phyloP scores from a whole-genome alignment of 2,888 invertebrate genomes.

The Caenorhabditis angaria region DNA sequence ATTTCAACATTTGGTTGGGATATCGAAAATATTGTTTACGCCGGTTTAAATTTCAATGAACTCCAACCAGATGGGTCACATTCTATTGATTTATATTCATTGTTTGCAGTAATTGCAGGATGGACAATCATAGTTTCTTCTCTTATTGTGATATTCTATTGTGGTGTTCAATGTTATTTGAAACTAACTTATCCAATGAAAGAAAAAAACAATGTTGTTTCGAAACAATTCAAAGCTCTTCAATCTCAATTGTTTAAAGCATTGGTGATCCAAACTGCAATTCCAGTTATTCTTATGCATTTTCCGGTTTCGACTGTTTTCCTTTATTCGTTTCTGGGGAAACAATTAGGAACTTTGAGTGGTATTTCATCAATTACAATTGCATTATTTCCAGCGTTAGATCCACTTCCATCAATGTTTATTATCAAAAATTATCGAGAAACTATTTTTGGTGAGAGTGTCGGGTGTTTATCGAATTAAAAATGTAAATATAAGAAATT shows the following conservation, averaged over 20 bases:
- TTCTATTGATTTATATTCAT: background rate
- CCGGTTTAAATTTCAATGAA: background rate
- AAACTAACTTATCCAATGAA: slow-evolving; percentile 5
- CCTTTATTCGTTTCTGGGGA: slow-evolving; percentile 20
- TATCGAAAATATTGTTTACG: background rate
- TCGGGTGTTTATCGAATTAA: no score
- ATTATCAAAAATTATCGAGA: slow-evolving; percentile 24
- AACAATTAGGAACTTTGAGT: slow-evolving; percentile 20
- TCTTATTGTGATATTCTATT: slow-evolving; percentile 19
- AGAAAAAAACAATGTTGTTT: background rate
- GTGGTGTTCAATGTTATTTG: slow-evolving; percentile 22
- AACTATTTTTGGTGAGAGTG: slow-evolving; percentile 13
- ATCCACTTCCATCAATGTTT: slow-evolving; percentile 26
- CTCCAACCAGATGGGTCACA: background rate
- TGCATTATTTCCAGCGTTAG: slow-evolving; percentile 24
- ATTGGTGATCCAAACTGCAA: slow-evolving; percentile 9
- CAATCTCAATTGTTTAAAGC: background rate
- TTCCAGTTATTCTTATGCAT: slow-evolving; percentile 25
- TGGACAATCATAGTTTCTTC: slow-evolving; percentile 12
- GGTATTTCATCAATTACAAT: slow-evolving; percentile 30
- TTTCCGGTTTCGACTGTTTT: slow-evolving; percentile 24
- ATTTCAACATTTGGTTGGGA: background rate
- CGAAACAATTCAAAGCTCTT: background rate
- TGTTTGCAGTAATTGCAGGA: background rate
- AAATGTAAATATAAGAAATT: no score